These are phyloP conservation scores for Aphodius granarius DNA, from an alignment of 2,888 invertebrate genomes.

Conservation along the genomic window DNA sequence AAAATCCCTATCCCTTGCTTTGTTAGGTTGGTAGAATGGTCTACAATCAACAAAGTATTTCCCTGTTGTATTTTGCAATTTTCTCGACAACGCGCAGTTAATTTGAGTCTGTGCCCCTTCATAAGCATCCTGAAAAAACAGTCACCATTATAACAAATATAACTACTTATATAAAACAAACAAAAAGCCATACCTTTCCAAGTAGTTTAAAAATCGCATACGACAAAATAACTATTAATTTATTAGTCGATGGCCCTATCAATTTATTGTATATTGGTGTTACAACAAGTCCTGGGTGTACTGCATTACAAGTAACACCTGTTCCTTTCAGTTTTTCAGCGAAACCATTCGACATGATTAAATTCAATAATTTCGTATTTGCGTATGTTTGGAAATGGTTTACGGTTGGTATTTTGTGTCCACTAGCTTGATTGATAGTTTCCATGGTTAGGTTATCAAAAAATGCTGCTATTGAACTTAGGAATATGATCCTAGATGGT, in stretches of 20 bases:
- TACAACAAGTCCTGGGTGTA: slow-evolving; percentile 48
- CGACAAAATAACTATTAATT: neutral
- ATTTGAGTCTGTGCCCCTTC: slow-evolving; percentile 35
- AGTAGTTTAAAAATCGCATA: neutral
- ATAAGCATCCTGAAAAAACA: neutral
- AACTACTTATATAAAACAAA: neutral
- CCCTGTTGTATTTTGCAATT: slow-evolving; percentile 30
- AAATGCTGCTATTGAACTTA: slow-evolving; percentile 45
- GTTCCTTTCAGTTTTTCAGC: slow-evolving; percentile 42
- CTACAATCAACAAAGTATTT: slow-evolving; percentile 33
- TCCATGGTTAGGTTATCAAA: slow-evolving; percentile 41
- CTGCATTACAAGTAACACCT: slow-evolving; percentile 47
- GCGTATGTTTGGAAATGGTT: slow-evolving; percentile 38
- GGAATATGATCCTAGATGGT: slow-evolving; percentile 48
- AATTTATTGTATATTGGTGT: slow-evolving; percentile 28
- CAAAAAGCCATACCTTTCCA: neutral
- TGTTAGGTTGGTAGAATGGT: slow-evolving; percentile 22
- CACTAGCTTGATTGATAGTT: slow-evolving; percentile 29
- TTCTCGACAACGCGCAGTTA: slow-evolving; percentile 30
- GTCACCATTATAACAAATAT: neutral
- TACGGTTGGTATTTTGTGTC: slow-evolving; percentile 3
- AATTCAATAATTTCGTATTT: slow-evolving; percentile 48
- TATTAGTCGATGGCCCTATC: neutral
- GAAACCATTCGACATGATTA: slow-evolving; percentile 47
- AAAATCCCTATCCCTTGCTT: slow-evolving; percentile 24